These are phyloP conservation scores for Rapana venosa DNA, from an alignment of 2,888 invertebrate species.

Conservation along the genomic window DNA sequence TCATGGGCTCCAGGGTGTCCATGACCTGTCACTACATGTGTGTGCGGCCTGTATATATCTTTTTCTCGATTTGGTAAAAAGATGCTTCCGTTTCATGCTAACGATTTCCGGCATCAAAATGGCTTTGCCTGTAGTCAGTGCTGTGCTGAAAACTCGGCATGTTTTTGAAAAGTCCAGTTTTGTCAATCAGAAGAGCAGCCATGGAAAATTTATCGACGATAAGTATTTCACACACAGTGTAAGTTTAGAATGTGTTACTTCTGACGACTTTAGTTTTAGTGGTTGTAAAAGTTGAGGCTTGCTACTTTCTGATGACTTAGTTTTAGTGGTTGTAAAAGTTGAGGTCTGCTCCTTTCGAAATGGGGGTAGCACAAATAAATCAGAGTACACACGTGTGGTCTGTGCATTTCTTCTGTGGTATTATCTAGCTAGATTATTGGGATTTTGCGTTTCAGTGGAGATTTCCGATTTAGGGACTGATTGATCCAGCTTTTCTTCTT, in stretches of 20 bases:
- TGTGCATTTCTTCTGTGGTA: no score
- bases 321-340: no score
- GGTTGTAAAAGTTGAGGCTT: not conserved
- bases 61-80: no score
- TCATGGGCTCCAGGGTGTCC: no score
- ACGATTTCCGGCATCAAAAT: not conserved
- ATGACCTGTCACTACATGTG: no score
- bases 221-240: constrained; percentile 1
- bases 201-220: not conserved
- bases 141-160: not conserved
- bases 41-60: no score
- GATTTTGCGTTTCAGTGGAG: no score
- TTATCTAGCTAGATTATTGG: no score
- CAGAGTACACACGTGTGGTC: not conserved
- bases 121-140: not conserved
- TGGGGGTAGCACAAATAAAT: not conserved
- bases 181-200: not conserved
- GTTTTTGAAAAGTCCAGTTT: constrained; percentile 6
- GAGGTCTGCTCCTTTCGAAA: not conserved
- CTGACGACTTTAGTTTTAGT: not conserved
- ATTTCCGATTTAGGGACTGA: no score
- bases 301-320: no score
- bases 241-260: not conserved
- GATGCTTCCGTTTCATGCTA: no score
- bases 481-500: no score